Conservation (phyloP, 2,888 invertebrate genomes). For the Drosophila affinis region DNA sequence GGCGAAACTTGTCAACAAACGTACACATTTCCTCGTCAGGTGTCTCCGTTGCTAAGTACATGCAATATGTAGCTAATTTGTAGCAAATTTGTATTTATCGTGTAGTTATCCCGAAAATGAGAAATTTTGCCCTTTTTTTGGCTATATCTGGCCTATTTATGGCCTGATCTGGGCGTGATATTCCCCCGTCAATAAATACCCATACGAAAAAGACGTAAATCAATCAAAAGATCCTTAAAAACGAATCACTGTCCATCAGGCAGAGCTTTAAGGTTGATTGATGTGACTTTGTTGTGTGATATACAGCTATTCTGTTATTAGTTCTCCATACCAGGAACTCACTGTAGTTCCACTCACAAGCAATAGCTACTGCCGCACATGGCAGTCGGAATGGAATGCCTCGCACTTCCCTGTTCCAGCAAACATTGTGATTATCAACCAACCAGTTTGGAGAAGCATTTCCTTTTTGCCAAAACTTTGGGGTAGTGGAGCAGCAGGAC, state of each 20-base stretch:
- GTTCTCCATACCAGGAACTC: neutral
- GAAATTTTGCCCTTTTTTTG: no score
- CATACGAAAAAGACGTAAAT: neutral
- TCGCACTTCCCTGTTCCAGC: constrained; percentile 2
- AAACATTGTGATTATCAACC: neutral
- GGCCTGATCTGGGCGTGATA: no score
- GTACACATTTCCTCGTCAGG: no score
- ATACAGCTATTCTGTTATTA: no score
- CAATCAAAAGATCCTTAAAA: neutral
- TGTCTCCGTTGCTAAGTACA: no score
- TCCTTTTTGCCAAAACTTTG: constrained; percentile 48
- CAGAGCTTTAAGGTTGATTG: neutral
- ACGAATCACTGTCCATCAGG: constrained; percentile 19
- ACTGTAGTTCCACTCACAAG: neutral
- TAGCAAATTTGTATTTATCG: no score
- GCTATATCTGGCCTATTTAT: no score
- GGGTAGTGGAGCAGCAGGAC: constrained; percentile 62
- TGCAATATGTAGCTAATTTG: no score
- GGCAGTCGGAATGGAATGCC: neutral
- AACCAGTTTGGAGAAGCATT: constrained; percentile 40
- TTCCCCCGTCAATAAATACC: constrained; percentile 2
- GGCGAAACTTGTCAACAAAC: no score
- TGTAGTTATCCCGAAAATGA: no score
- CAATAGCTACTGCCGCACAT: neutral
- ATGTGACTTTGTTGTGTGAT: neutral